These are phyloP conservation scores for Phyllotreta striolata DNA, from an alignment of 2,888 invertebrate species.

Conservation along the genomic window DNA sequence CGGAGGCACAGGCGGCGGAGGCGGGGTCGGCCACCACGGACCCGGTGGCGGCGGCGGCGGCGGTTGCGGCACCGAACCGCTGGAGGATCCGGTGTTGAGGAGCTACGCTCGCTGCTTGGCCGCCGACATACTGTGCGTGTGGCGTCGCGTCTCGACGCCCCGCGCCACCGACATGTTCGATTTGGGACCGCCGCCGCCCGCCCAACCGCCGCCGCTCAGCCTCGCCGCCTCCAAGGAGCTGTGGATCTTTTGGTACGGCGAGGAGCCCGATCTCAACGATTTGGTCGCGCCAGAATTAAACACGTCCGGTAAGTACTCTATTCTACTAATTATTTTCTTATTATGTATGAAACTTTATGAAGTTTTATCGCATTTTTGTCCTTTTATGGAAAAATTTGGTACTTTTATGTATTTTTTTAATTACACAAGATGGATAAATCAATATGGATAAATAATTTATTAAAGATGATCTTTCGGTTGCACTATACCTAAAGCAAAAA, in stretches of 20 bases:
- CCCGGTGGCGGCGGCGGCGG: conserved; percentile 46
- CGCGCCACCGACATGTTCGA: conserved; percentile 62
- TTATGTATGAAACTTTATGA: not conserved
- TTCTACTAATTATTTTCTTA: conserved; percentile 12
- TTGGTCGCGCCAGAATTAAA: conserved; percentile 87
- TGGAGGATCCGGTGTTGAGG: conserved; percentile 89
- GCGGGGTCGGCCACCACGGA: conserved; percentile 45
- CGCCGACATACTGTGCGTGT: conserved; percentile 96
- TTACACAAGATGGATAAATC: too few relatives aligned
- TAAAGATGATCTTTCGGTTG: too few relatives aligned
- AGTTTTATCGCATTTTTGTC: too few relatives aligned
- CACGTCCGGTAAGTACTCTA: conserved; percentile 76
- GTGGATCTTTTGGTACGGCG: conserved; percentile 99
- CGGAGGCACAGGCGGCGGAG: conserved; percentile 57
- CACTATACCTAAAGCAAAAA: too few relatives aligned
- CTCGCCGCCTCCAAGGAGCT: conserved; percentile 93
- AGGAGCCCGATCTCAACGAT: conserved; percentile 89
- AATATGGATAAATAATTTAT: too few relatives aligned
- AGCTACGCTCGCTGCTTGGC: conserved; percentile 91
- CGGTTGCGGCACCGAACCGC: conserved; percentile 68
- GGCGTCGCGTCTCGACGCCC: conserved; percentile 86
- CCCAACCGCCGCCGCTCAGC: conserved; percentile 75
- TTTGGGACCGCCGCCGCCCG: conserved; percentile 59
- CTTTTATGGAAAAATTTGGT: too few relatives aligned
- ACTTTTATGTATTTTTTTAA: too few relatives aligned